Evolutionary conservation across 2,113 vertebrate genomes (phyloP).

Genomic region (Ctenodactylus gundi): DNA sequence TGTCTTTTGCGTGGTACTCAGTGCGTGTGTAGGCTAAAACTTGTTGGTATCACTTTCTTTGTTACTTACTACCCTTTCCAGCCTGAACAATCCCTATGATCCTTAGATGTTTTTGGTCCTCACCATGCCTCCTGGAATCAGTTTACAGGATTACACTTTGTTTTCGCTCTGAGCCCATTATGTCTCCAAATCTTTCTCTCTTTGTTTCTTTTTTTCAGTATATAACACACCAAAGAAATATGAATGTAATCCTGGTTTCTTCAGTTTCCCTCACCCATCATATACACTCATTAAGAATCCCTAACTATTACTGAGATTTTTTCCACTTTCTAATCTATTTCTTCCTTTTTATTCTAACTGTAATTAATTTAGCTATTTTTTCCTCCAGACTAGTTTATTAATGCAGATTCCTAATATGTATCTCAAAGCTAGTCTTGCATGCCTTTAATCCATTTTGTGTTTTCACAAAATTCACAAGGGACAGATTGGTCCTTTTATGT

Average conservation of each 20-base stretch:
- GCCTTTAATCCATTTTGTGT: background rate
- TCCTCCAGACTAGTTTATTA: background rate
- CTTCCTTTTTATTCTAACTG: conserved; percentile 1
- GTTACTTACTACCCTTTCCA: too few relatives aligned
- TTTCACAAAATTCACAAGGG: background rate
- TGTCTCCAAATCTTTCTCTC: background rate
- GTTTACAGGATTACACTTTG: too few relatives aligned
- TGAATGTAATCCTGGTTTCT: background rate
- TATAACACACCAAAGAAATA: background rate
- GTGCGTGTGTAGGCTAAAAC: too few relatives aligned
- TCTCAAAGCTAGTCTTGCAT: background rate
- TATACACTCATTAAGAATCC: background rate
- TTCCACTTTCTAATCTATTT: background rate
- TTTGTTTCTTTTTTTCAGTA: background rate
- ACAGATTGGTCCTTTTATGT: background rate
- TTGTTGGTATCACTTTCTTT: too few relatives aligned
- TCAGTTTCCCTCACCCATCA: background rate
- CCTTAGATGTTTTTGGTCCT: too few relatives aligned
- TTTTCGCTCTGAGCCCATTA: background rate
- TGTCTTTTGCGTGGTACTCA: too few relatives aligned
- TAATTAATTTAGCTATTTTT: background rate
- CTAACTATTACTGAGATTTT: background rate
- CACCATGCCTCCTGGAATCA: too few relatives aligned
- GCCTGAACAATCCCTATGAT: too few relatives aligned
- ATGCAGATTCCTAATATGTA: background rate